Percentiles rank a stretch among this genome's conserved stretches.
These are phyloP conservation scores for Oophaga pumilio DNA, from an alignment of 2,113 vertebrate genomes.

Conservation along the genomic window DNA sequence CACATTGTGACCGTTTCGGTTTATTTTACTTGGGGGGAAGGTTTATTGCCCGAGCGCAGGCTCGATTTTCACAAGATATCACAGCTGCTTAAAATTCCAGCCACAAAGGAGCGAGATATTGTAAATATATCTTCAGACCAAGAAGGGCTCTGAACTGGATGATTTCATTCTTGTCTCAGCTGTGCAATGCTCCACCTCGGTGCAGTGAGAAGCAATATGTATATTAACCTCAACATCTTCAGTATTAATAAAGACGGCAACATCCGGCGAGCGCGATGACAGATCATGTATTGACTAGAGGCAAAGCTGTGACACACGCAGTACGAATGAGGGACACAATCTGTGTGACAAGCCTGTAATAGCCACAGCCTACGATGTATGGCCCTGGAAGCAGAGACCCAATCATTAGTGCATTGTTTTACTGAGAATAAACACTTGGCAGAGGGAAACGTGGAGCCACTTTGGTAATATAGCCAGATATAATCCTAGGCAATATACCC, in stretches of 20 bases:
- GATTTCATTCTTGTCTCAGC: constrained; percentile 55
- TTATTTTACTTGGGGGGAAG: constrained; percentile 49
- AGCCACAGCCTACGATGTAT: background rate
- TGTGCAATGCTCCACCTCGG: constrained; percentile 60
- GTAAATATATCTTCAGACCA: constrained; percentile 57
- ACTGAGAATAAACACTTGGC: constrained; percentile 35
- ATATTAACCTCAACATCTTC: constrained; percentile 59
- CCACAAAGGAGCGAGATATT: constrained; percentile 61
- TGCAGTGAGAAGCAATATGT: constrained; percentile 58
- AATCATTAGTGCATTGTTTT: constrained; percentile 41
- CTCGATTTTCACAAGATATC: constrained; percentile 3
- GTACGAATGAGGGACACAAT: background rate
- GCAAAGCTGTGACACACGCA: constrained; percentile 8
- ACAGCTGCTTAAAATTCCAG: constrained; percentile 49
- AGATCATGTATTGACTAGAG: background rate
- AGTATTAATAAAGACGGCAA: constrained; percentile 52
- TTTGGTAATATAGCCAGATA: constrained; percentile 29
- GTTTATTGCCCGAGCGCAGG: constrained; percentile 43
- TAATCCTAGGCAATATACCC: constrained; percentile 35
- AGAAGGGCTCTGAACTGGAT: constrained; percentile 53
- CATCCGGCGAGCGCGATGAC: constrained; percentile 40
- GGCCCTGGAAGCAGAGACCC: background rate
- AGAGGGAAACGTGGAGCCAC: background rate
- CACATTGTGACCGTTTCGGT: constrained; percentile 45
- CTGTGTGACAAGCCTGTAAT: background rate